Evolutionary conservation across 35 echinoderm and acorn worm genomes (phyloP).

Genomic region (Chiridota heheva): DNA sequence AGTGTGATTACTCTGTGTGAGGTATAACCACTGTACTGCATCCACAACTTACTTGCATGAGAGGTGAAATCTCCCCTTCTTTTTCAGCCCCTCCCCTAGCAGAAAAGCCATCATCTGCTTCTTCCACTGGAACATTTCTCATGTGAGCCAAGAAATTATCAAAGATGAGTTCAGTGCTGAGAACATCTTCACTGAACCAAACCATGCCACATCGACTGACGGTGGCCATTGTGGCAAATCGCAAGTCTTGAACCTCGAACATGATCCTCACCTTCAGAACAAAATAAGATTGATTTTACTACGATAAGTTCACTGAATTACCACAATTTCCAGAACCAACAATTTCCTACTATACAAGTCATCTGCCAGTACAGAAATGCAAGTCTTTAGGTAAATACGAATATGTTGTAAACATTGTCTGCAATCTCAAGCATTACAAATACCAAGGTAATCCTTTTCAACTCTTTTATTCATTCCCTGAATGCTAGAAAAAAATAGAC

Average conservation of each 20-base stretch:
- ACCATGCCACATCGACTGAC: slow-evolving; percentile 99
- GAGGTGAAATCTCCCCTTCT: slow-evolving; percentile 77
- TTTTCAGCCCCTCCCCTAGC: slow-evolving; percentile 6
- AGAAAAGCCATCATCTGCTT: slow-evolving; percentile 62
- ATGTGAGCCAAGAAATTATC: slow-evolving; percentile 90
- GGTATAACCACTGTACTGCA: neutral
- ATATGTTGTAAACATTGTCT: too few relatives aligned
- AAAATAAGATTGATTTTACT: neutral
- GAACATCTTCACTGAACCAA: slow-evolving; percentile 99
- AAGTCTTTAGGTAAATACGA: too few relatives aligned
- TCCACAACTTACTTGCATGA: slow-evolving; percentile 78
- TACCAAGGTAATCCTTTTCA: too few relatives aligned
- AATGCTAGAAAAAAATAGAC: too few relatives aligned
- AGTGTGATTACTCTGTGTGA: neutral
- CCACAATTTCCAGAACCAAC: too few relatives aligned
- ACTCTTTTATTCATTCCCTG: too few relatives aligned
- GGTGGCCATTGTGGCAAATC: slow-evolving; percentile 93
- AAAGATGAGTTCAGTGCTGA: slow-evolving; percentile 96
- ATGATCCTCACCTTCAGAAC: slow-evolving; percentile 92
- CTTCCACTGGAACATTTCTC: slow-evolving; percentile 77
- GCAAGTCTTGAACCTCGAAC: slow-evolving; percentile 98
- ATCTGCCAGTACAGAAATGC: too few relatives aligned
- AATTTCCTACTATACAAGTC: too few relatives aligned
- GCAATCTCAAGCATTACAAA: too few relatives aligned
- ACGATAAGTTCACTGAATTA: too few relatives aligned